Conservation (phyloP, 2,797 vertebrate species). For the Danio aesculapii region DNA sequence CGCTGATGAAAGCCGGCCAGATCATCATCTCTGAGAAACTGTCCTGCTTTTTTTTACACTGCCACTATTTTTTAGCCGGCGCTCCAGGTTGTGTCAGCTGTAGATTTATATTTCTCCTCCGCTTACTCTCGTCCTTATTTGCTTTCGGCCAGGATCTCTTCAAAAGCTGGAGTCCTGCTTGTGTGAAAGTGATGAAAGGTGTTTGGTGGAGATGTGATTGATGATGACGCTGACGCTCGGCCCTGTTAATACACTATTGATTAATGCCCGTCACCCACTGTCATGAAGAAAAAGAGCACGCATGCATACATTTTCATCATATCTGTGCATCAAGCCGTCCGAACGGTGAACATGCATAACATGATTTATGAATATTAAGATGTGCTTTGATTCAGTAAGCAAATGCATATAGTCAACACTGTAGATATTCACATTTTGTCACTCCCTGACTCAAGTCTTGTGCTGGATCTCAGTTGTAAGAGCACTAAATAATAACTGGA, state of each 20-base stretch:
- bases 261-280: conserved; percentile 43
- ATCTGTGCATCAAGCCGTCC: conserved; percentile 15
- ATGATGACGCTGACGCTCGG: conserved; percentile 42
- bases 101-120: conserved; percentile 44
- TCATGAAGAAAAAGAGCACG: neutral
- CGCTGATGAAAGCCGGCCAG: too few species aligned
- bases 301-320: conserved; percentile 36
- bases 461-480: too few species aligned
- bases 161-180: conserved; percentile 25
- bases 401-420: neutral
- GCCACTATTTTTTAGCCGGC: neutral
- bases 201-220: conserved; percentile 35
- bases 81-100: conserved; percentile 46
- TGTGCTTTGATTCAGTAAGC: neutral
- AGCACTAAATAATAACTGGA: too few species aligned
- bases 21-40: too few species aligned
- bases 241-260: conserved; percentile 51
- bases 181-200: conserved; percentile 45
- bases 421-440: too few species aligned
- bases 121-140: conserved; percentile 32
- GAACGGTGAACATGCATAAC: too few species aligned
- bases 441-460: too few species aligned
- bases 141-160: conserved; percentile 31
- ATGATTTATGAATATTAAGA: conserved; percentile 4
- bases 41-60: neutral